Percentiles rank a stretch among this genome's conserved stretches.
Conservation (phyloP, 53 echinoderm and acorn worm species). For the Astropecten irregularis region DNA sequence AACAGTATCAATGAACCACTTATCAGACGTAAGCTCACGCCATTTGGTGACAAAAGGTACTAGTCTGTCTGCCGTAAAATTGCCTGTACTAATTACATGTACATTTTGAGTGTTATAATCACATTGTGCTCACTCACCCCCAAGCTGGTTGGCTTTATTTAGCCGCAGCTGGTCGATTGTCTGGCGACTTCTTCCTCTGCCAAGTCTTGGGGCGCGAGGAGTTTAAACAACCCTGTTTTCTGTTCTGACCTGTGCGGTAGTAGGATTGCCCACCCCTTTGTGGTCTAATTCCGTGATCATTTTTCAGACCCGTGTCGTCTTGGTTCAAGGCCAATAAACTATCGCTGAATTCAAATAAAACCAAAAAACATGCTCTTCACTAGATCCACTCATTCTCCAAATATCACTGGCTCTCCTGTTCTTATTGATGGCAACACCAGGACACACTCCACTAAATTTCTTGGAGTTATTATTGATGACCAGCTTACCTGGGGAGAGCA, state of each 20-base stretch:
- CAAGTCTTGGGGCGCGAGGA: no score
- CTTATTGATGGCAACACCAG: background rate
- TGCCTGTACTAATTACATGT: no score
- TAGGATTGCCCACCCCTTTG: no score
- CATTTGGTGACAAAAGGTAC: background rate
- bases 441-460: background rate
- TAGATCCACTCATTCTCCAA: background rate
- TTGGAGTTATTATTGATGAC: background rate
- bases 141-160: no score
- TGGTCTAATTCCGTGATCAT: no score
- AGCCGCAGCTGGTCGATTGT: no score
- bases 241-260: no score
- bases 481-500: background rate
- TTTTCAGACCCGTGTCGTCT: no score
- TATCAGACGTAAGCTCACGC: background rate
- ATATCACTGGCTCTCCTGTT: background rate
- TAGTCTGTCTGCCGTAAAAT: constrained; percentile 3
- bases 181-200: no score
- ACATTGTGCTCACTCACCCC: no score
- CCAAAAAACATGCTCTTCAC: background rate
- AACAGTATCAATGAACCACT: constrained; percentile 8
- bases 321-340: constrained; percentile 20
- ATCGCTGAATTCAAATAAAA: background rate
- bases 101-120: no score
- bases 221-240: no score